Conservation (phyloP, 1,140 invertebrate genomes). For the Aricia agestis region DNA sequence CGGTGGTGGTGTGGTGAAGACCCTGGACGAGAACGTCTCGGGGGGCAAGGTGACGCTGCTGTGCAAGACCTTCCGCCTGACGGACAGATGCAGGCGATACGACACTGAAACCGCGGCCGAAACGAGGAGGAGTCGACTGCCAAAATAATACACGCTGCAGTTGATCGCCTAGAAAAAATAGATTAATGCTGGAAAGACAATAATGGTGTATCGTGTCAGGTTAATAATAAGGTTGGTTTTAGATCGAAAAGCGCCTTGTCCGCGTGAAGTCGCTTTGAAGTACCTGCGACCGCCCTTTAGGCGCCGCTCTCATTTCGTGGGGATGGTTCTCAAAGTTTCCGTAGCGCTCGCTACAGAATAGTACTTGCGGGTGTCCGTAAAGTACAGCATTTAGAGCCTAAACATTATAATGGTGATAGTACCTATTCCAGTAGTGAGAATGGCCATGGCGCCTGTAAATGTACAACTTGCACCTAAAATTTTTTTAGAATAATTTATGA, state of each 20-base stretch:
- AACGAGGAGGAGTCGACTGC: conserved; percentile 20
- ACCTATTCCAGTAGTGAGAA: no score
- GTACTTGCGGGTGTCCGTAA: no score
- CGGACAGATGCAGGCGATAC: conserved; percentile 38
- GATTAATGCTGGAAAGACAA: conserved; percentile 12
- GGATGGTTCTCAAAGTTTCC: conserved; percentile 41
- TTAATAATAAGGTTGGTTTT: conserved; percentile 22
- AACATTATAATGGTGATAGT: no score
- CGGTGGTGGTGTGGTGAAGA: conserved; percentile 61
- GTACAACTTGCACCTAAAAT: no score
- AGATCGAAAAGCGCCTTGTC: conserved; percentile 29
- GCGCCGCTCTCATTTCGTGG: conserved; percentile 48
- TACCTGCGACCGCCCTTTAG: conserved; percentile 55
- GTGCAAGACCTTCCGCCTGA: conserved; percentile 63
- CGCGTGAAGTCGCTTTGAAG: conserved; percentile 37
- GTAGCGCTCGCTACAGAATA: not conserved
- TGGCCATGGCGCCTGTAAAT: no score
- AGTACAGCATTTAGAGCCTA: no score
- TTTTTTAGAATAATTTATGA: no score
- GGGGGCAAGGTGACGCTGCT: conserved; percentile 62
- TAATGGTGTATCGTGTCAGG: conserved; percentile 16
- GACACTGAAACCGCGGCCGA: conserved; percentile 23
- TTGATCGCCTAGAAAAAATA: conserved; percentile 16
- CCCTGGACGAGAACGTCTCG: conserved; percentile 53
- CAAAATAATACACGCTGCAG: conserved; percentile 15